Base-by-base conservation (phyloP, 1,140 invertebrate species). In the Magallana angulata region DNA sequence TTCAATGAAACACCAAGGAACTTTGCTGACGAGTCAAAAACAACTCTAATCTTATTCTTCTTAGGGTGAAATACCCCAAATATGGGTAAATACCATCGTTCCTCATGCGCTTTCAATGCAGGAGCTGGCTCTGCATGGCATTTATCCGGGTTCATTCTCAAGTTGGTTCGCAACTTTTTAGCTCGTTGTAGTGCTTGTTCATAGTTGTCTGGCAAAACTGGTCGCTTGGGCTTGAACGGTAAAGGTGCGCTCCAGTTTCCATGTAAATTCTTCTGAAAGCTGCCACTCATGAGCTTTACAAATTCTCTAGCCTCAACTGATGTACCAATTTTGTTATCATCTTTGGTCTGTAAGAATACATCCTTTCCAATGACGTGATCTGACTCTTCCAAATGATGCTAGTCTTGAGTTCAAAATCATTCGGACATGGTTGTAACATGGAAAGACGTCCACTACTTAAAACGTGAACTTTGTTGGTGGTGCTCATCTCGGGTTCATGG, bases 401-500 rank as follows among this genome's bases (percentile, higher is more conserved):
- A 76, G 16, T 36, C 80, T 48, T 82, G 0, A 82, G n/a, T 11
- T 82, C 7, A 36, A 87, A 58, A 36, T 87, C 82, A 64, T 76
- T 85, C 1, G 60, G 16, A 62, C 87, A 90, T 60, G 82, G 88
- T 12, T 85, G 60, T 8, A 89, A 86, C 14, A 85, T 76, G 7
- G 89, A 86, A 2, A 58, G 16, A 18, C 87, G 85, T 80, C 90
- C 87, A 16, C 87, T 62, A 57, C 57, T 59, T 14, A 89, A 57
- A 62, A 91, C 57, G 24, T 86, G 48, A n/a, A 85, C 89, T 81
- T 89, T 89, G 64, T 84, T 60, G 1, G 86, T 86, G 62, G 59
- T 88, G 24, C 90, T 84, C 7, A 36, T 68, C 18, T 85, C 18
- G 4, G 59, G 56, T 59, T 57, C 7, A 62, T 90, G 76, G 7